Percentiles rank a stretch among this genome's conserved stretches.
phyloP scores from a whole-genome alignment of 2,888 invertebrate genomes.

The Scaptomyza tumidula region DNA sequence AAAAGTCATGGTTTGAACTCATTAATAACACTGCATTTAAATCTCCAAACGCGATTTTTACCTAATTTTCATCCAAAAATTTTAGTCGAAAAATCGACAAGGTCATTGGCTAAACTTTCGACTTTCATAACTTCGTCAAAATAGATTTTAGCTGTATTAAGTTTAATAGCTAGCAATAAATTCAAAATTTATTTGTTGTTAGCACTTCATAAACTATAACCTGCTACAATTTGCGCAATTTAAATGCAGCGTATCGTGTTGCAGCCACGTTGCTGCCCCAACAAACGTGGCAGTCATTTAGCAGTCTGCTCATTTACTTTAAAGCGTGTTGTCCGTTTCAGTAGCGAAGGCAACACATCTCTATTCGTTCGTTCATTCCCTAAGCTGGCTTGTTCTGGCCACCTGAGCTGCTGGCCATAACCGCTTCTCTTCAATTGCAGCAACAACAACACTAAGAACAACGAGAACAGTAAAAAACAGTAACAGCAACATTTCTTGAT shows the following conservation, averaged over 20 bases:
- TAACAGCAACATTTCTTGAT: constrained; percentile 70
- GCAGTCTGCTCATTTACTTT: constrained; percentile 61
- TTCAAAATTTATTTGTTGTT: background rate
- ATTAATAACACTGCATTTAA: no score
- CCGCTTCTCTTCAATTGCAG: constrained; percentile 47
- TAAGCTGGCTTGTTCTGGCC: constrained; percentile 3
- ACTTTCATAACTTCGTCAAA: no score
- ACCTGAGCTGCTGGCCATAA: constrained; percentile 50
- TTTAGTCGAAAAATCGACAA: no score
- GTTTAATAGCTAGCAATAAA: background rate
- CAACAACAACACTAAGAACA: constrained; percentile 8
- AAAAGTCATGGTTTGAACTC: no score
- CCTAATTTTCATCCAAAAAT: no score
- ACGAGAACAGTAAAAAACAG: constrained; percentile 14
- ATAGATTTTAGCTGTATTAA: no score
- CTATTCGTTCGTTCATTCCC: background rate
- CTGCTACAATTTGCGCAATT: constrained; percentile 28
- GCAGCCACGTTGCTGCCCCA: constrained; percentile 14
- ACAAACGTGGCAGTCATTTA: constrained; percentile 38
- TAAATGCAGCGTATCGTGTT: constrained; percentile 26
- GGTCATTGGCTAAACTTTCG: no score
- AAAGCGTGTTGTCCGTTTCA: constrained; percentile 66
- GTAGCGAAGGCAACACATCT: constrained; percentile 36
- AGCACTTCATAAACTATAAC: constrained; percentile 22
- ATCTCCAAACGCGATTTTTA: no score